A percentile compares a stretch with the other conserved stretches of the same genome.
phyloP scores from a whole-genome alignment of 92 coral and sea anemone species.

The Paramuricea clavata region DNA sequence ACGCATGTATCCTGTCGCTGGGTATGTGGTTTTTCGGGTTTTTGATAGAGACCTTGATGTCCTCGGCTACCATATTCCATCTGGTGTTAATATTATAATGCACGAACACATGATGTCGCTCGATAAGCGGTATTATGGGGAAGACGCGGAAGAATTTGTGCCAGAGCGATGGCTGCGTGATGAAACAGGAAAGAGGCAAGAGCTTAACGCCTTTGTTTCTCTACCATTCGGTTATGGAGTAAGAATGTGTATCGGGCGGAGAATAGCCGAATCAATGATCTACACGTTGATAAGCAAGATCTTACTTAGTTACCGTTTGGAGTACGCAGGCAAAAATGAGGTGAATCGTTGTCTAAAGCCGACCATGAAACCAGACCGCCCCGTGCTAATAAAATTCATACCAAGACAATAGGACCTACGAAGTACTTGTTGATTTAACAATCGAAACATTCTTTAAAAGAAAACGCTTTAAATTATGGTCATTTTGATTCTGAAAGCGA shows the following conservation, averaged over 20 bases:
- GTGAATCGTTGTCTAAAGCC: not conserved
- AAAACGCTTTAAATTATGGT: too few species aligned
- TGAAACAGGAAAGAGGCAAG: not conserved
- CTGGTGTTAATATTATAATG: not conserved
- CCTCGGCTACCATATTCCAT: not conserved
- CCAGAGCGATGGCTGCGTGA: too few species aligned
- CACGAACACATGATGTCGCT: too few species aligned
- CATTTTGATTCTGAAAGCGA: too few species aligned
- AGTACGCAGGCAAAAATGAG: not conserved
- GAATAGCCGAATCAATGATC: not conserved
- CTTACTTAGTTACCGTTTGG: not conserved
- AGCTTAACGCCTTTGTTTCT: not conserved
- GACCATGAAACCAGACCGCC: not conserved
- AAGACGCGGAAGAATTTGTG: not conserved
- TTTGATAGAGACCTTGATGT: not conserved
- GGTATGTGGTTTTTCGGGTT: not conserved
- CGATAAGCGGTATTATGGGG: not conserved
- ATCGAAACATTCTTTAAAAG: too few species aligned
- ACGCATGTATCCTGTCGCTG: slow-evolving; percentile 24
- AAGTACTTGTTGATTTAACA: too few species aligned
- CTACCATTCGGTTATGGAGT: not conserved
- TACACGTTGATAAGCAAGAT: not conserved
- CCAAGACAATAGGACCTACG: not conserved
- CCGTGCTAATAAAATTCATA: not conserved
- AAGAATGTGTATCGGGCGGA: not conserved